Percentiles rank a stretch among this genome's conserved stretches.
Evolutionary conservation across 2,888 invertebrate genomes (phyloP).

Genomic region (Anarsia innoxiella): DNA sequence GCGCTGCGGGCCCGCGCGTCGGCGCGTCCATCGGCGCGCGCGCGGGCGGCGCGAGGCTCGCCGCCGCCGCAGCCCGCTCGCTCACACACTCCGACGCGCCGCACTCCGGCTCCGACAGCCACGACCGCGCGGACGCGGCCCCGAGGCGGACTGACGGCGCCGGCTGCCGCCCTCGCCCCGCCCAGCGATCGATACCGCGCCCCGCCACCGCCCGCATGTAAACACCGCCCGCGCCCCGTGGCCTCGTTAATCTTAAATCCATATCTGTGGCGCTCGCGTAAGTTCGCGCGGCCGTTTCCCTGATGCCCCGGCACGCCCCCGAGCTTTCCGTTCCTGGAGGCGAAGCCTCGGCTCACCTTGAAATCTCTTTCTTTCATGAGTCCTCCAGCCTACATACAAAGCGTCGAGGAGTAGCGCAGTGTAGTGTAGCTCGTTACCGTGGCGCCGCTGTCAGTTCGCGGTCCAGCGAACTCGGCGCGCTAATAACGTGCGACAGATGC

Average conservation of each 20-base stretch:
- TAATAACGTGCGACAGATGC: constrained; percentile 15
- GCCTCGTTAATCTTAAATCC: constrained; percentile 65
- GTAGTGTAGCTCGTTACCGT: no score
- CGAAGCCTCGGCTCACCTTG: not conserved
- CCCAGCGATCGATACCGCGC: constrained; percentile 59
- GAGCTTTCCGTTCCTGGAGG: constrained; percentile 6
- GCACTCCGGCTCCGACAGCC: constrained; percentile 48
- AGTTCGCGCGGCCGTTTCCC: constrained; percentile 26
- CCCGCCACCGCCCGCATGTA: constrained; percentile 40
- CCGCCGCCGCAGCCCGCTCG: constrained; percentile 68
- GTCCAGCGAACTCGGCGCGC: constrained; percentile 18
- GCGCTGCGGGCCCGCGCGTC: constrained; percentile 51
- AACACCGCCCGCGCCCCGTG: constrained; percentile 55
- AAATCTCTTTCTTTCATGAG: not conserved
- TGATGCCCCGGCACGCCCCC: constrained; percentile 27
- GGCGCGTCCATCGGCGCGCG: constrained; percentile 75
- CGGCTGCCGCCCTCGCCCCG: constrained; percentile 68
- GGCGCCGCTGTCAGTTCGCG: constrained; percentile 21
- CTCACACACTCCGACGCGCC: constrained; percentile 65
- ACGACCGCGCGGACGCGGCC: constrained; percentile 72
- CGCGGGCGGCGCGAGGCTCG: constrained; percentile 69
- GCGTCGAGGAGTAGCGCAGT: no score
- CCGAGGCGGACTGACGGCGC: constrained; percentile 62
- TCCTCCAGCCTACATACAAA: no score
- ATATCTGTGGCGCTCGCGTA: constrained; percentile 50